Evolutionary conservation across 2,888 invertebrate genomes (phyloP).

Genomic region (Drosophila testacea): DNA sequence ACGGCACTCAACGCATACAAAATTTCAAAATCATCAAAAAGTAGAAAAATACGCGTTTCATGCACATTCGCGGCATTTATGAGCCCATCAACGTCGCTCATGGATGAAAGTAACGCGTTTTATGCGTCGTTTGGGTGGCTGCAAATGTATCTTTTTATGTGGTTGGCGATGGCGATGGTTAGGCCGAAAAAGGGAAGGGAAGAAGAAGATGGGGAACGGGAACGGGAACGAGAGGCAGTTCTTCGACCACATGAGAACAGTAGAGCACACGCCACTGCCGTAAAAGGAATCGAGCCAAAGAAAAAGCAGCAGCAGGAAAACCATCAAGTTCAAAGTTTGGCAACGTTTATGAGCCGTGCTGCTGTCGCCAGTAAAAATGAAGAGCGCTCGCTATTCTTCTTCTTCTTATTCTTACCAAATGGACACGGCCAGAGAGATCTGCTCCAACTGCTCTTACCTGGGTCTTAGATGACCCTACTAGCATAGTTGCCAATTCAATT

Average conservation of each 20-base stretch:
- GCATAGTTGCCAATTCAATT: constrained; percentile 15
- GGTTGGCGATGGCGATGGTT: constrained; percentile 42
- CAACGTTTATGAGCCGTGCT: constrained; percentile 77
- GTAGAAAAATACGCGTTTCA: constrained; percentile 82
- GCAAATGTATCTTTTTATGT: constrained; percentile 81
- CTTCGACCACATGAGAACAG: constrained; percentile 54
- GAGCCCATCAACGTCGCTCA: constrained; percentile 82
- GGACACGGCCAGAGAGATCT: not conserved
- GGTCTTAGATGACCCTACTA: not conserved
- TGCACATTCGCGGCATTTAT: constrained; percentile 82
- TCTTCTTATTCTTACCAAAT: constrained; percentile 7
- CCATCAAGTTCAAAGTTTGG: constrained; percentile 83
- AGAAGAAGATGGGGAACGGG: not conserved
- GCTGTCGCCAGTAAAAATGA: constrained; percentile 72
- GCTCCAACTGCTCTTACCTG: constrained; percentile 33
- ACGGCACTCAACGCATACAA: constrained; percentile 82
- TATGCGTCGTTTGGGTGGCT: constrained; percentile 81
- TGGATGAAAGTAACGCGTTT: constrained; percentile 82
- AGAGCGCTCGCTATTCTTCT: constrained; percentile 34
- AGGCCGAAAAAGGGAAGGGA: not conserved
- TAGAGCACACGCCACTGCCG: constrained; percentile 70
- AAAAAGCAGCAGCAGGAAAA: constrained; percentile 45
- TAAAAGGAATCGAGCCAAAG: constrained; percentile 58
- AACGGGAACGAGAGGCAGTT: constrained; percentile 2
- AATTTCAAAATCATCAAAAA: constrained; percentile 83